Base-by-base conservation (phyloP, 2,797 vertebrate genomes). In the Lacerta agilis region DNA sequence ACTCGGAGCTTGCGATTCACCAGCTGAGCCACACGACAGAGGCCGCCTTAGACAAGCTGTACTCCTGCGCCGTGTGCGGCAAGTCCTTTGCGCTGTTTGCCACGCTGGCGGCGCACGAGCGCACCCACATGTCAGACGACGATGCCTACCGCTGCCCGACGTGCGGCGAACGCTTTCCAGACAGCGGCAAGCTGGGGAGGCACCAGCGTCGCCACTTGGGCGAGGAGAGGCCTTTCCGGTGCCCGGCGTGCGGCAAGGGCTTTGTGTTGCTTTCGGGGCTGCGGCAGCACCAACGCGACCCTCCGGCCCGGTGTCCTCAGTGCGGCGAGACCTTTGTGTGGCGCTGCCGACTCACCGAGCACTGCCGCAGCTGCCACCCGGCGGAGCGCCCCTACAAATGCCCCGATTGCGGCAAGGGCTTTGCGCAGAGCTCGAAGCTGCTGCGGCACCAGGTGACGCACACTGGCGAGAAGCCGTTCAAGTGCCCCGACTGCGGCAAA, bases 391-490 rank as follows among this genome's bases (percentile, higher is more conserved):
- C 96, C 77, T 96, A 96, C 86, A 90, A 94, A 6, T 96, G 96
- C 82, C 93, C 94, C 0, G 96, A 96, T 83, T 96, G 96, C 20
- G 96, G 96, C 88, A 96, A 96, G 79, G 92, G 94, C 87, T 96
- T 96, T 0, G 94, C 93, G 0, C 95, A 96, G 81, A 96, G 95
- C 84, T 96, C 96, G 0, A 96, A 95, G 43, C 91, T 96, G 0
- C 92, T 96, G 69, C 95, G 96, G 67, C 96, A 96, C 84, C 96
- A 94, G 41, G 95, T 96, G 8, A 96, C 95, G 3, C 96, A 96
- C 80, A 95, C 95, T 0, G 96, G 95, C 0, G 94, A 96, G 85
- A 93, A 95, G 67, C 96, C 95, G 5, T 96, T 94, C 0, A 90
- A 90, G 78, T 96, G 96, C 61, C 94, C 95, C 0, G 95, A 96